A percentile compares a stretch with the other conserved stretches of the same genome.
phyloP scores from a whole-genome alignment of 2,797 vertebrate genomes.

The Acipenser transmontanus region DNA sequence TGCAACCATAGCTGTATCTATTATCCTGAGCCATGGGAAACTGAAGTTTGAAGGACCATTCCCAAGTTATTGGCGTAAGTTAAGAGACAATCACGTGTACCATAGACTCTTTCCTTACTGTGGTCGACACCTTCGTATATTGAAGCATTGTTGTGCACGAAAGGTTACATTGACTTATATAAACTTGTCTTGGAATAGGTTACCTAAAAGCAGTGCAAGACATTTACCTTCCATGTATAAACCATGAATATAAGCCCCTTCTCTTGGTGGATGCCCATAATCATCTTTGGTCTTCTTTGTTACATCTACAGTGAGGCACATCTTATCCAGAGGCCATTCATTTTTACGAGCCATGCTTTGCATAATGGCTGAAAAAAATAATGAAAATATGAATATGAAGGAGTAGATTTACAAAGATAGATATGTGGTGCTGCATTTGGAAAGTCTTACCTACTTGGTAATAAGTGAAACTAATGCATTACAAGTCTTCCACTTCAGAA shows the following conservation, averaged over 20 bases:
- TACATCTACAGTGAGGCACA: conserved; percentile 59
- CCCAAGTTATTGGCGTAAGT: too few species aligned
- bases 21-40: too few species aligned
- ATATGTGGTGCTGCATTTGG: background rate
- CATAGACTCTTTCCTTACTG: too few species aligned
- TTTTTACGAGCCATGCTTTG: conserved; percentile 72
- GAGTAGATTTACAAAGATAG: background rate
- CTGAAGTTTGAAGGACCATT: too few species aligned
- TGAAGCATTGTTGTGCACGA: too few species aligned
- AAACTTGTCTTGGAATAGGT: background rate
- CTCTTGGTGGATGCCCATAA: conserved; percentile 65
- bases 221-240: conserved; percentile 70
- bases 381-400: conserved; percentile 41
- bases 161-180: too few species aligned
- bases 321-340: conserved; percentile 71
- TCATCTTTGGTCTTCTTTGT: conserved; percentile 75
- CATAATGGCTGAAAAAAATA: conserved; percentile 54
- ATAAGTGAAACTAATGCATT: conserved; percentile 4
- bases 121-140: too few species aligned
- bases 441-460: too few species aligned
- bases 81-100: too few species aligned
- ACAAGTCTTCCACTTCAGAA: background rate
- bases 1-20: too few species aligned
- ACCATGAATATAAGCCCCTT: conserved; percentile 66
- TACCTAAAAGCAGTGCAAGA: background rate